These are phyloP conservation scores for Rana temporaria DNA, from an alignment of 2,113 vertebrate species.

Conservation along the genomic window DNA sequence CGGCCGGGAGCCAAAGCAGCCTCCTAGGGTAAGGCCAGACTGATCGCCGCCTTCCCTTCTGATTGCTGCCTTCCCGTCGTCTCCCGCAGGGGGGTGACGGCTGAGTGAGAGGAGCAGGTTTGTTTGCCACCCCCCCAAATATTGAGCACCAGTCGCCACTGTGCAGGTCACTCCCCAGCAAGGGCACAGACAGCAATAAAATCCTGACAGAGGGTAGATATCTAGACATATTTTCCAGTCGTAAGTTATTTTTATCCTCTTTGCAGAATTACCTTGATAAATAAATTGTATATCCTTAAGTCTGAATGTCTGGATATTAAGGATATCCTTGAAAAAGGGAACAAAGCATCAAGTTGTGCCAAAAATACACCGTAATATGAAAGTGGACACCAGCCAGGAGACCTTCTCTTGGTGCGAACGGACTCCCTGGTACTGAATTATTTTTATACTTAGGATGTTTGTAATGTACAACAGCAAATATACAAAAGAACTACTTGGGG, in stretches of 20 bases:
- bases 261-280: background rate
- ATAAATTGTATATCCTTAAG: background rate
- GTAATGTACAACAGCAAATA: slow-evolving; percentile 14
- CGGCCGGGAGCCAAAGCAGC: no score
- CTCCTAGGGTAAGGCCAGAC: no score
- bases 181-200: no score
- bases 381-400: slow-evolving; percentile 33
- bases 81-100: no score
- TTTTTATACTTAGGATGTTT: slow-evolving; percentile 22
- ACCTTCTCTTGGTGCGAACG: background rate
- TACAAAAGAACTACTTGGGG: slow-evolving; percentile 1
- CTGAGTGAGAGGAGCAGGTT: no score
- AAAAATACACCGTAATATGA: slow-evolving; percentile 22
- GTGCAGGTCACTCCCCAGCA: no score
- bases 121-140: no score
- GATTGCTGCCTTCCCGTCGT: no score
- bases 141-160: no score
- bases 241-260: background rate
- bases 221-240: background rate
- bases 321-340: slow-evolving; percentile 45
- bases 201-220: background rate
- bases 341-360: slow-evolving; percentile 29
- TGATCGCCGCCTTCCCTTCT: no score
- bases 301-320: slow-evolving; percentile 25
- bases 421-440: slow-evolving; percentile 12